These are phyloP conservation scores for Sabellastarte sp. DNA, from an alignment of 2,888 invertebrate genomes.

Conservation along the genomic window DNA sequence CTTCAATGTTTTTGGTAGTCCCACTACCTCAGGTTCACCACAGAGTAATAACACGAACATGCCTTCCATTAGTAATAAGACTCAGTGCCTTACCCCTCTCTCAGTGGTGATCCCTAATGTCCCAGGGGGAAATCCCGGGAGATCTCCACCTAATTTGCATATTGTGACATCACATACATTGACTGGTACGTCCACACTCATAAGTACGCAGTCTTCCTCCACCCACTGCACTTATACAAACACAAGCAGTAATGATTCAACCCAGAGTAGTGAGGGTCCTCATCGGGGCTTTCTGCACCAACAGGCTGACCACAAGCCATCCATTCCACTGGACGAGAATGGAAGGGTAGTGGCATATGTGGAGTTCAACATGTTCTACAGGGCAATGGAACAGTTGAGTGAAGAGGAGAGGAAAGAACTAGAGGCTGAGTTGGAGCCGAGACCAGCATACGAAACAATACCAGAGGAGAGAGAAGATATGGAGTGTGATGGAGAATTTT, in stretches of 20 bases:
- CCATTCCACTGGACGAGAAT: slow-evolving; percentile 66
- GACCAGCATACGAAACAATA: slow-evolving; percentile 49
- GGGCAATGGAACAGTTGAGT: slow-evolving; percentile 45
- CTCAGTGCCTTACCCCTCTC: slow-evolving; percentile 13
- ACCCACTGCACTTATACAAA: slow-evolving; percentile 30
- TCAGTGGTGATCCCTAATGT: slow-evolving; percentile 28
- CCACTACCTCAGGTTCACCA: slow-evolving; percentile 33
- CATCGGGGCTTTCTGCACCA: slow-evolving; percentile 8
- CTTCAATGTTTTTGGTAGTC: slow-evolving; percentile 67
- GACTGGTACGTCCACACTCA: slow-evolving; percentile 6
- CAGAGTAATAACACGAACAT: background rate
- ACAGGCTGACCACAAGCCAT: slow-evolving; percentile 36
- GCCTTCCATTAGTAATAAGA: too few relatives aligned
- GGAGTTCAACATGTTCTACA: slow-evolving; percentile 72
- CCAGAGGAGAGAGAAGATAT: slow-evolving; percentile 41
- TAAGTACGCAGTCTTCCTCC: background rate
- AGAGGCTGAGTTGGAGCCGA: slow-evolving; percentile 44
- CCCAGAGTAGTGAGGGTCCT: slow-evolving; percentile 47
- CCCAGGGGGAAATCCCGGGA: background rate
- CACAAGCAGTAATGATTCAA: slow-evolving; percentile 45
- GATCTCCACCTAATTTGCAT: background rate
- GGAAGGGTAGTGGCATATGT: slow-evolving; percentile 78
- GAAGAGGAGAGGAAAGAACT: slow-evolving; percentile 46
- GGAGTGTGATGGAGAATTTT: too few relatives aligned
- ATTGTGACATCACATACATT: slow-evolving; percentile 11